Conservation (phyloP, 2,113 vertebrate genomes). For the Phasianus colchicus region DNA sequence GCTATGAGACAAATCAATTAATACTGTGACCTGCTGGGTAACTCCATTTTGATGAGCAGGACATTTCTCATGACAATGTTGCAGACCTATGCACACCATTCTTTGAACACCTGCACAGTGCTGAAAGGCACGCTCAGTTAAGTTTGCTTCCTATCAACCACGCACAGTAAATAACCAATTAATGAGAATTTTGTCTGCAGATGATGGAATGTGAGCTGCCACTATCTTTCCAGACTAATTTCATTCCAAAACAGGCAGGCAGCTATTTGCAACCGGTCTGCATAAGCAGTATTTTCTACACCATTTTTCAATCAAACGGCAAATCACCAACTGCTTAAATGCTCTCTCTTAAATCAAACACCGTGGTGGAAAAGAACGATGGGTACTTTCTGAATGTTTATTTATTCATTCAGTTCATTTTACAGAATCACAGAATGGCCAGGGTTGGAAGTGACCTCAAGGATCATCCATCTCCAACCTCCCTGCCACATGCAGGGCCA, state of each 20-base stretch:
- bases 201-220: background rate
- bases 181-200: background rate
- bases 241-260: no score
- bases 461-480: no score
- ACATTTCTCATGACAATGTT: background rate
- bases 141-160: background rate
- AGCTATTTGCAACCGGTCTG: no score
- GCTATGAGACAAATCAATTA: background rate
- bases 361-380: accelerated
- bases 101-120: background rate
- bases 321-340: no score
- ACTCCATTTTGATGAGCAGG: background rate
- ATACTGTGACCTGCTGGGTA: background rate
- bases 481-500: no score
- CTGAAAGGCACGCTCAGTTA: background rate
- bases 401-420: background rate
- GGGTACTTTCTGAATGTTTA: accelerated
- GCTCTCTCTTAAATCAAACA: background rate
- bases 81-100: background rate
- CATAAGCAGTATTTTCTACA: no score
- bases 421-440: no score
- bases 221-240: no score
- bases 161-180: background rate
- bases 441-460: no score
- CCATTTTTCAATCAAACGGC: no score